Conservation (phyloP, 2,797 vertebrate genomes). For the Acanthiza pusilla region DNA sequence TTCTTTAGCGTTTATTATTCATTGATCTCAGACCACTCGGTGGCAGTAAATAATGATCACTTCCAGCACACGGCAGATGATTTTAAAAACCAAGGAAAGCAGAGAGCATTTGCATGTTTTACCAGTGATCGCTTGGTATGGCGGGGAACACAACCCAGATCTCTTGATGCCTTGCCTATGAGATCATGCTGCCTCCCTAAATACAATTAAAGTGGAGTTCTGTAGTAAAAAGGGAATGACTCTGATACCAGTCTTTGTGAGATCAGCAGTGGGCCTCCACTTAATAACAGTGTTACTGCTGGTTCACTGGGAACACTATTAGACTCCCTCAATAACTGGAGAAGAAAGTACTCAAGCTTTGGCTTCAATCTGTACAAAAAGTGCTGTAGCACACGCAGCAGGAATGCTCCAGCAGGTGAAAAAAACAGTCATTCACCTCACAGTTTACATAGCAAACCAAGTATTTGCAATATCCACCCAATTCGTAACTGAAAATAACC, state of each 20-base stretch:
- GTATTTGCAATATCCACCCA: neutral
- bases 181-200: slow-evolving; percentile 45
- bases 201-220: slow-evolving; percentile 44
- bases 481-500: neutral
- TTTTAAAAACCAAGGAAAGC: neutral
- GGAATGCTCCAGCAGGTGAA: neutral
- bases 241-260: slow-evolving; percentile 25
- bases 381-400: neutral
- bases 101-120: neutral
- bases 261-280: neutral
- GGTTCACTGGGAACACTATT: neutral
- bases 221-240: slow-evolving; percentile 13
- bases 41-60: slow-evolving; percentile 15
- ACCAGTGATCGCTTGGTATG: slow-evolving; percentile 13
- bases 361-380: neutral
- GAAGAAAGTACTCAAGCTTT: neutral
- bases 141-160: neutral
- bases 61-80: neutral
- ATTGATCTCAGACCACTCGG: slow-evolving; percentile 10
- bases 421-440: neutral
- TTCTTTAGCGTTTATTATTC: slow-evolving; percentile 18
- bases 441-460: neutral
- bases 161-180: slow-evolving; percentile 48
- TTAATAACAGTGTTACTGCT: neutral
- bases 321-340: neutral